Percentiles rank a stretch among this genome's conserved stretches.
Conservation (phyloP, 2,797 vertebrate genomes). For the Euthynnus affinis region DNA sequence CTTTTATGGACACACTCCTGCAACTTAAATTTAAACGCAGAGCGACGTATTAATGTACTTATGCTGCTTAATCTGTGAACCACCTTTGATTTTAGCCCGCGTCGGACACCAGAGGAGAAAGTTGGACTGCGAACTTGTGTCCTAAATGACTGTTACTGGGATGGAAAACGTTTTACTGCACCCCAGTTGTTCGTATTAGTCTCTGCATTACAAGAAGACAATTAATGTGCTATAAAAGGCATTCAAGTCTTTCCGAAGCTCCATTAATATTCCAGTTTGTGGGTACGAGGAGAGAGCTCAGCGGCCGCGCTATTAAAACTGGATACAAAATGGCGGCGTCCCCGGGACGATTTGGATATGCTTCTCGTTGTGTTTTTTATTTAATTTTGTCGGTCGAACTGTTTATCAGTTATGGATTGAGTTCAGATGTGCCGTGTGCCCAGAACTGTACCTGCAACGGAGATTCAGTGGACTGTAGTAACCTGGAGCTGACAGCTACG, state of each 20-base stretch:
- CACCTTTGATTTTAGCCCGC: slow-evolving; percentile 76
- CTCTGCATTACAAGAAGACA: slow-evolving; percentile 2
- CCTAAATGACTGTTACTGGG: slow-evolving; percentile 59
- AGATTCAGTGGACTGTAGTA: slow-evolving; percentile 90
- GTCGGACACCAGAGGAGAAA: slow-evolving; percentile 70
- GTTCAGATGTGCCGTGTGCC: slow-evolving; percentile 78
- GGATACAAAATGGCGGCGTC: slow-evolving; percentile 91
- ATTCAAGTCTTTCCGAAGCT: slow-evolving; percentile 21
- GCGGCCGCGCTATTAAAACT: slow-evolving; percentile 83
- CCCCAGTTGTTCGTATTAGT: not conserved
- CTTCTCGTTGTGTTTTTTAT: slow-evolving; percentile 80
- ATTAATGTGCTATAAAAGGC: slow-evolving; percentile 51
- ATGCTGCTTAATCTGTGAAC: slow-evolving; percentile 54
- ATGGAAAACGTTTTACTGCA: slow-evolving; percentile 33
- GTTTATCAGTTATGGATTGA: slow-evolving; percentile 56
- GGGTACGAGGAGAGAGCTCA: slow-evolving; percentile 73
- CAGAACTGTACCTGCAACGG: slow-evolving; percentile 89
- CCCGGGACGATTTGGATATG: slow-evolving; percentile 80
- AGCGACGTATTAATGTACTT: slow-evolving; percentile 21
- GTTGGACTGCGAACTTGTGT: slow-evolving; percentile 68
- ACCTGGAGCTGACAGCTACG: slow-evolving; percentile 83
- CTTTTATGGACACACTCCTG: slow-evolving; percentile 58
- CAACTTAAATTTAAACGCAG: slow-evolving; percentile 31
- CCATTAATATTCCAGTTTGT: slow-evolving; percentile 66
- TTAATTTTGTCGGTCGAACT: slow-evolving; percentile 79